These are phyloP conservation scores for Hypsopygia costalis DNA, from an alignment of 2,888 invertebrate genomes.

Conservation along the genomic window DNA sequence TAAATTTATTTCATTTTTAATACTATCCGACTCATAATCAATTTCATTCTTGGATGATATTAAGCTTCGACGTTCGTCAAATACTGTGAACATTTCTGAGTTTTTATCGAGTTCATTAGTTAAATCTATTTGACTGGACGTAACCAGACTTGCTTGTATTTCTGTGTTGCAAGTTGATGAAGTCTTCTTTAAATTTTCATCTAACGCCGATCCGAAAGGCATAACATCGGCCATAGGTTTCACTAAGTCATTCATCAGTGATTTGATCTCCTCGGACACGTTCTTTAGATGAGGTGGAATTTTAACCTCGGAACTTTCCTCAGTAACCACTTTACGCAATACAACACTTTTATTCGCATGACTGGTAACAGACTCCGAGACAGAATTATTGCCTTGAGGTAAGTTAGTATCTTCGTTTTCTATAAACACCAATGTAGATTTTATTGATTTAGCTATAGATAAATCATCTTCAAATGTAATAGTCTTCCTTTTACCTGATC, in stretches of 20 bases:
- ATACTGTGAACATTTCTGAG: too few relatives aligned
- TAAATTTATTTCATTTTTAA: too few relatives aligned
- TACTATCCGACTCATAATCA: too few relatives aligned
- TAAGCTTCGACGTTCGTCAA: too few relatives aligned
- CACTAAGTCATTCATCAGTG: slow-evolving; percentile 59
- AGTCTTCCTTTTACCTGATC: too few relatives aligned
- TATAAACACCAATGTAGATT: too few relatives aligned
- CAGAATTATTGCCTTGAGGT: slow-evolving; percentile 5
- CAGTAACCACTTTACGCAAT: slow-evolving; percentile 27
- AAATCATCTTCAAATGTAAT: slow-evolving; percentile 19
- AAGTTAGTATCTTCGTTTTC: slow-evolving; percentile 14
- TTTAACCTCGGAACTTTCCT: slow-evolving; percentile 31
- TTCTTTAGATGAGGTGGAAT: slow-evolving; percentile 55
- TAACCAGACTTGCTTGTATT: slow-evolving; percentile 51
- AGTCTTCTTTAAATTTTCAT: slow-evolving; percentile 16
- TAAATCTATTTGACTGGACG: slow-evolving; percentile 63
- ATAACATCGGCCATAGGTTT: slow-evolving; percentile 51
- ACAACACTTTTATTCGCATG: slow-evolving; percentile 22
- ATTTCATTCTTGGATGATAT: too few relatives aligned
- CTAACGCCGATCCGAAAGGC: slow-evolving; percentile 30
- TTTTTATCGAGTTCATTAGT: too few relatives aligned
- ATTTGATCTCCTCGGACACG: slow-evolving; percentile 53
- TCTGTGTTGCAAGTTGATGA: slow-evolving; percentile 45
- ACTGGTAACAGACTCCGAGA: background rate
- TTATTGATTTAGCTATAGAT: slow-evolving; percentile 22